Evolutionary conservation across 1,140 invertebrate species (phyloP).

Genomic region (Whitmania pigra): DNA sequence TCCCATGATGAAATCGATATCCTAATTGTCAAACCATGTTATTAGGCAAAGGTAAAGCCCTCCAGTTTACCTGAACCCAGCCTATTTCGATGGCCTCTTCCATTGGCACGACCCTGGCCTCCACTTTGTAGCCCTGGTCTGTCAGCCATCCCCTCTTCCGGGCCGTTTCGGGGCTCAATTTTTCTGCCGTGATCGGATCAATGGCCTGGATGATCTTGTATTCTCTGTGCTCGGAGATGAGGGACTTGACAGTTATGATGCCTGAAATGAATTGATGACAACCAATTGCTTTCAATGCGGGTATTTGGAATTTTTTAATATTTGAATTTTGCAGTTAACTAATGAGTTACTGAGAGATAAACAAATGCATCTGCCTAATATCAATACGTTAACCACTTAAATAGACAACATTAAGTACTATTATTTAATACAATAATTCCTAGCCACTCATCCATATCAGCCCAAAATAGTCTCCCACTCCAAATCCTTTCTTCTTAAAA

Average conservation of each 20-base stretch:
- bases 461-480: no score
- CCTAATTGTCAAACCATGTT: no score
- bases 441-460: no score
- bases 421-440: no score
- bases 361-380: background rate
- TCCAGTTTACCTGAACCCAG: background rate
- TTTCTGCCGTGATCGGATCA: background rate
- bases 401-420: background rate
- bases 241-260: constrained; percentile 3
- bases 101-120: background rate
- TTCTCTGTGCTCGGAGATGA: background rate
- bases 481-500: background rate
- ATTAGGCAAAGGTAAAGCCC: no score
- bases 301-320: no score
- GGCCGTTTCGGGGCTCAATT: background rate
- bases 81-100: background rate
- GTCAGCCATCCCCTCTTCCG: background rate
- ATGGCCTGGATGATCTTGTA: background rate
- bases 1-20: no score
- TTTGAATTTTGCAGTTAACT: no score
- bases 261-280: background rate
- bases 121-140: background rate
- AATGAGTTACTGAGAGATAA: no score
- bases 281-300: no score
- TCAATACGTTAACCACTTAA: background rate